Percentiles rank a stretch among this genome's conserved stretches.
Conservation (phyloP, 2,113 vertebrate genomes). For the Isurus oxyrinchus region DNA sequence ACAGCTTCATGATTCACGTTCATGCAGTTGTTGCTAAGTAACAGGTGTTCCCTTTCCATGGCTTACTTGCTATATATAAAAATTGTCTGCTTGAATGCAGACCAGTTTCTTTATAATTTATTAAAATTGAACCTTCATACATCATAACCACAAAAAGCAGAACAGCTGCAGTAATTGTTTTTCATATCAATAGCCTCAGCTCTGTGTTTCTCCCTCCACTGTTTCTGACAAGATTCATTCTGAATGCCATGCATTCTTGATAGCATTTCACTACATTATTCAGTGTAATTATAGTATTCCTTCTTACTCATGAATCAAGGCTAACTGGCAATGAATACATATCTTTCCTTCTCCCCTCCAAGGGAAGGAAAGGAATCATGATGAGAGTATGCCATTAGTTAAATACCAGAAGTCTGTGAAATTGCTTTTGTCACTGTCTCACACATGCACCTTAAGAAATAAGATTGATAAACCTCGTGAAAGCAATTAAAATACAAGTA, state of each 20-base stretch:
- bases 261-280: background rate
- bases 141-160: background rate
- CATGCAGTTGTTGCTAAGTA: background rate
- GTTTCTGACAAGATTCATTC: constrained; percentile 17
- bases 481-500: background rate
- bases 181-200: constrained; percentile 5
- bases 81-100: background rate
- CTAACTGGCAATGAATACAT: background rate
- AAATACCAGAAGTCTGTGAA: background rate
- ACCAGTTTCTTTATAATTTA: background rate
- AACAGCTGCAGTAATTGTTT: background rate
- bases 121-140: constrained; percentile 18
- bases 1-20: background rate
- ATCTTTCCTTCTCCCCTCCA: no score
- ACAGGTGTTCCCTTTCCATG: background rate
- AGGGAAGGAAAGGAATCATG: background rate
- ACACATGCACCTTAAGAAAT: background rate
- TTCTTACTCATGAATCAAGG: constrained; percentile 1
- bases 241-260: constrained; percentile 5
- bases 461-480: background rate
- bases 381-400: background rate
- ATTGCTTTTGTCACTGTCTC: background rate
- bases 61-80: background rate
- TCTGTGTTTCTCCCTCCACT: background rate
- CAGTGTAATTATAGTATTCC: background rate